Evolutionary conservation across 1,140 invertebrate genomes (phyloP).

Genomic region (Sitophilus oryzae): DNA sequence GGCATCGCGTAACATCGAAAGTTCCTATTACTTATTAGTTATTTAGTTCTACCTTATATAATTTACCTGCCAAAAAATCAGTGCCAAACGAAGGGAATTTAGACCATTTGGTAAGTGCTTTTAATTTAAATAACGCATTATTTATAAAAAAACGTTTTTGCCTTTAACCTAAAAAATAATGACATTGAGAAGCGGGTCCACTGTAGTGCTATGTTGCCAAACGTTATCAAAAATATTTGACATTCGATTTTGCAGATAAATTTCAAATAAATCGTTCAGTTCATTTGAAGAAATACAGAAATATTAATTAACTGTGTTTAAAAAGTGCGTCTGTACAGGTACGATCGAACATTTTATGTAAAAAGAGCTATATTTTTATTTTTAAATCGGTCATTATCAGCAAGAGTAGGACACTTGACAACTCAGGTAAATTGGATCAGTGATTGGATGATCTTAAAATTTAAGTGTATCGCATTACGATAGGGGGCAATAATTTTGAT

Average conservation of each 20-base stretch:
- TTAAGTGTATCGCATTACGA: no score
- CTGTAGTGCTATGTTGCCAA: neutral
- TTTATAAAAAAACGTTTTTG: constrained; percentile 20
- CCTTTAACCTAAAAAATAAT: constrained; percentile 9
- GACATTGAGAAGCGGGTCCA: neutral
- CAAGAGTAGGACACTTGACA: no score
- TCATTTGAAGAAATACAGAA: no score
- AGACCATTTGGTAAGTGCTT: constrained; percentile 13
- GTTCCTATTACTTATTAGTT: neutral
- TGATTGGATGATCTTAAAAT: no score
- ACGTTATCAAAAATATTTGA: no score
- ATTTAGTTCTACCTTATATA: neutral
- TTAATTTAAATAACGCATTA: constrained; percentile 7
- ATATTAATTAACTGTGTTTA: no score
- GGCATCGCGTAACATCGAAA: neutral
- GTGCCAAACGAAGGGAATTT: constrained; percentile 20
- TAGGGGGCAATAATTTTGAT: no score
- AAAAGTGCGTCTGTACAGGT: no score
- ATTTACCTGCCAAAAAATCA: constrained; percentile 14
- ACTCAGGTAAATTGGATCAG: no score
- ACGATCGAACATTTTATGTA: no score
- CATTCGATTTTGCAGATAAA: neutral
- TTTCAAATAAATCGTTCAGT: neutral
- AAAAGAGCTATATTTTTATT: no score
- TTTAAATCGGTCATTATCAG: no score